Base-by-base conservation (phyloP, 2,888 invertebrate species). In the Epinotia ramella region DNA sequence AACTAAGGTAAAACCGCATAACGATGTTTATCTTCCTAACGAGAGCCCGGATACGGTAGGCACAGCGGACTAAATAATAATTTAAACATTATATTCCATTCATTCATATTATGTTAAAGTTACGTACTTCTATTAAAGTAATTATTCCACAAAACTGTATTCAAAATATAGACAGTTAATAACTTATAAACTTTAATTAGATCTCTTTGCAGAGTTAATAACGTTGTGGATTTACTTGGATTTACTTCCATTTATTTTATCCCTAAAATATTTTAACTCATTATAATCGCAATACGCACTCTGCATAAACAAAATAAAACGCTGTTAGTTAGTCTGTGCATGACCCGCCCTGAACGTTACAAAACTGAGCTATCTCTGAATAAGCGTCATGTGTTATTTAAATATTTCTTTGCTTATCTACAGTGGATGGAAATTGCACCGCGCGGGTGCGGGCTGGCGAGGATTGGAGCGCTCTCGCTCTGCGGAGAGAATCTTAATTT, bases 331-430 rank as follows among this genome's bases (percentile, higher is more conserved):
- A 66, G 49, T 33, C n/a, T 53, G 66, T 66, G 66, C 73, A 69
- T 62, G 67, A 46, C 63, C 57, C 46, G 57, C 57, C 63, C 69
- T 24, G 49, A 64, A 59, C 64, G 20, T 74, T 69, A 60, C 65
- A 65, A 65, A 65, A 71, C 75, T 71, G 71, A 66, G 70, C 81
- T 83, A 86, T 84, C 83, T 84, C 77, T 81, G 82, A 81, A 84
- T 85, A 85, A 80, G 81, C 81, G 82, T 84, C 83, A 86, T 85
- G 83, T 86, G 83, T 84, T 82, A 86, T 84, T 87, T 82, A 88
- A 88, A 89, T 89, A 90, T 87, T 84, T 86, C 87, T 83, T 82
- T 84, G 86, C 87, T 89, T 89, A 89, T 88, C 87, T 88, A 80
- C 80, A 83, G 81, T 83, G 84, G 82, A 86, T 87, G 88, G 84